These are phyloP conservation scores for Sminthurides aquaticus DNA, from an alignment of 2,888 invertebrate genomes.

Conservation along the genomic window DNA sequence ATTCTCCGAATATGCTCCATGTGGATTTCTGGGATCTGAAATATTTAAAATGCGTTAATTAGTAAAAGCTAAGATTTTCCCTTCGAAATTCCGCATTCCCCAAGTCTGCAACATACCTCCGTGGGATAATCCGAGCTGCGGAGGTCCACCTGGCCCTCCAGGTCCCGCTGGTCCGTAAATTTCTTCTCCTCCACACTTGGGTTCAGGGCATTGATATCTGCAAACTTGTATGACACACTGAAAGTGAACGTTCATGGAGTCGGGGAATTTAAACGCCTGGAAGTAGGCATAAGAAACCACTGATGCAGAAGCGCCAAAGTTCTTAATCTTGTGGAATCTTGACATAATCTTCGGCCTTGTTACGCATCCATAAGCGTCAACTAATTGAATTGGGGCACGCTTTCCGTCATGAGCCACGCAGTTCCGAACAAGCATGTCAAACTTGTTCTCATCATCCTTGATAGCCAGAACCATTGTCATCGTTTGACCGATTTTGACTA, in stretches of 20 bases:
- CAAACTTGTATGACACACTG: constrained; percentile 94
- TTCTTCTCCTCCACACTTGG: constrained; percentile 65
- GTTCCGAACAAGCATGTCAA: constrained; percentile 88
- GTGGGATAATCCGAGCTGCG: background rate
- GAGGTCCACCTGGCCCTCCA: constrained; percentile 4
- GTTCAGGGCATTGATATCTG: constrained; percentile 85
- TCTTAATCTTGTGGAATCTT: constrained; percentile 90
- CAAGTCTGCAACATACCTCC: background rate
- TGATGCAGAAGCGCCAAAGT: constrained; percentile 87
- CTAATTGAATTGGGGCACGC: constrained; percentile 82
- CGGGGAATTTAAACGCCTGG: constrained; percentile 95
- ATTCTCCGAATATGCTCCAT: constrained; percentile 74
- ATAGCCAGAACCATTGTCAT: constrained; percentile 96
- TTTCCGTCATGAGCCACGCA: constrained; percentile 93
- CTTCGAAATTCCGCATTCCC: background rate
- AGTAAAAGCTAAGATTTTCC: background rate
- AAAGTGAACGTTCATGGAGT: constrained; percentile 95
- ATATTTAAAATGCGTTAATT: constrained; percentile 47
- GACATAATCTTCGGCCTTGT: constrained; percentile 86
- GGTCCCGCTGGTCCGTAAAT: constrained; percentile 45
- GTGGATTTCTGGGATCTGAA: constrained; percentile 80
- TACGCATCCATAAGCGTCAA: constrained; percentile 88
- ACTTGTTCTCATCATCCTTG: constrained; percentile 91
- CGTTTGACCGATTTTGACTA: constrained; percentile 90
- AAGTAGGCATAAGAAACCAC: constrained; percentile 92